Conservation (phyloP, 23 tunicate species). For the Clavelina lepadiformis region DNA sequence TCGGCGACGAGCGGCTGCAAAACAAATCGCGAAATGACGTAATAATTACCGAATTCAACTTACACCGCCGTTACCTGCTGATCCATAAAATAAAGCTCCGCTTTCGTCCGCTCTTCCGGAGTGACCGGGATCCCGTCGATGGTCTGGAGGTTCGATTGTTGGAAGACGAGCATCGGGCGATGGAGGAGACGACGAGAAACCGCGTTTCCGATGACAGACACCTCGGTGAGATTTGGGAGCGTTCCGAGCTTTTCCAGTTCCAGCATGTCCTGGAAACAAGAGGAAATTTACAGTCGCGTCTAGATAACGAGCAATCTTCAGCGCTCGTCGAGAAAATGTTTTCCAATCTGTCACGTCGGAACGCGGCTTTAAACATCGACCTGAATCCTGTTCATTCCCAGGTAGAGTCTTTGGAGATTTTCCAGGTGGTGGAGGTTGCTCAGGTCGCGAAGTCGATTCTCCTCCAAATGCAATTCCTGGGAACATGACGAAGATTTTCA, state of each 20-base stretch:
- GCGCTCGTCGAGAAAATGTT: neutral
- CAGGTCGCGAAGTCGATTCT: slow-evolving; percentile 76
- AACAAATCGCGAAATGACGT: too few species aligned
- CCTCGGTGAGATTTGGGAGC: slow-evolving; percentile 76
- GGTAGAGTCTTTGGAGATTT: slow-evolving; percentile 84
- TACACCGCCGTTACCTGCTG: slow-evolving; percentile 47
- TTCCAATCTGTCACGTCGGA: neutral
- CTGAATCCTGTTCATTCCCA: slow-evolving; percentile 95
- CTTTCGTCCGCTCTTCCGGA: slow-evolving; percentile 85
- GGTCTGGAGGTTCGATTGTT: slow-evolving; percentile 71
- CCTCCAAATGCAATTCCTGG: slow-evolving; percentile 93
- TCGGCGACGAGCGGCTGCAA: slow-evolving; percentile 65
- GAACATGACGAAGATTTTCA: neutral
- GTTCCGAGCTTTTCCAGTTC: slow-evolving; percentile 85
- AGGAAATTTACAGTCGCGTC: neutral
- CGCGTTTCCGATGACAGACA: slow-evolving; percentile 97
- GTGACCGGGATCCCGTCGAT: slow-evolving; percentile 96
- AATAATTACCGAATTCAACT: neutral
- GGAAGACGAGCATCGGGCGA: slow-evolving; percentile 88
- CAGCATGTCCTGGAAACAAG: slow-evolving; percentile 59
- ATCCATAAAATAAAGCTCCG: slow-evolving; percentile 88
- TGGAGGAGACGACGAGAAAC: slow-evolving; percentile 94
- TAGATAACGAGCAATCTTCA: neutral
- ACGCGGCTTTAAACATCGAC: slow-evolving; percentile 9
- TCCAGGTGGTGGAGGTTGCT: slow-evolving; percentile 85